Conservation (phyloP, 2,113 vertebrate genomes). For the Syrmaticus mikado region DNA sequence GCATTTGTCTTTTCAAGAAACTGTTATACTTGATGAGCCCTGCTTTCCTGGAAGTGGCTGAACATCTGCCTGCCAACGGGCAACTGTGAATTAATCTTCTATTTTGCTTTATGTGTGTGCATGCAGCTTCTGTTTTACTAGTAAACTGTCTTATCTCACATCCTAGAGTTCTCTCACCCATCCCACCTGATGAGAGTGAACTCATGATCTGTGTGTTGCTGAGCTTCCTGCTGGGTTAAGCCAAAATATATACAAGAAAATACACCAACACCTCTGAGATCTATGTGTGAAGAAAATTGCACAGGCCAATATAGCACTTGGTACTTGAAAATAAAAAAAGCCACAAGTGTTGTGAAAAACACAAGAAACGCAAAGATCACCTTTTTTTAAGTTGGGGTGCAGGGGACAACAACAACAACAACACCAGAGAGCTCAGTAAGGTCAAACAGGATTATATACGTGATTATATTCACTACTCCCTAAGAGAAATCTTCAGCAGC, state of each 20-base stretch:
- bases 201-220: background rate
- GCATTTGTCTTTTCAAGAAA: background rate
- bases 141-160: background rate
- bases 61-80: background rate
- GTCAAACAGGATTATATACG: background rate
- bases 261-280: background rate
- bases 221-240: background rate
- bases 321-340: background rate
- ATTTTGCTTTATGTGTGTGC: background rate
- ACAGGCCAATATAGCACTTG: background rate
- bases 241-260: background rate
- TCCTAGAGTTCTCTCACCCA: background rate
- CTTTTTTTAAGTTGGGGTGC: background rate
- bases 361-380: background rate
- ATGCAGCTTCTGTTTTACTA: background rate
- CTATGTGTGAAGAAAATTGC: background rate
- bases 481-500: background rate
- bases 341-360: background rate
- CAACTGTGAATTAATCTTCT: background rate
- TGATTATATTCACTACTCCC: background rate
- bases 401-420: background rate
- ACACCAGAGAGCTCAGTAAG: background rate
- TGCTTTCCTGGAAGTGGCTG: background rate
- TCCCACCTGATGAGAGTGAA: background rate
- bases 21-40: background rate